phyloP scores from a whole-genome alignment of 2,888 invertebrate genomes.

The Sialis fuliginosa region DNA sequence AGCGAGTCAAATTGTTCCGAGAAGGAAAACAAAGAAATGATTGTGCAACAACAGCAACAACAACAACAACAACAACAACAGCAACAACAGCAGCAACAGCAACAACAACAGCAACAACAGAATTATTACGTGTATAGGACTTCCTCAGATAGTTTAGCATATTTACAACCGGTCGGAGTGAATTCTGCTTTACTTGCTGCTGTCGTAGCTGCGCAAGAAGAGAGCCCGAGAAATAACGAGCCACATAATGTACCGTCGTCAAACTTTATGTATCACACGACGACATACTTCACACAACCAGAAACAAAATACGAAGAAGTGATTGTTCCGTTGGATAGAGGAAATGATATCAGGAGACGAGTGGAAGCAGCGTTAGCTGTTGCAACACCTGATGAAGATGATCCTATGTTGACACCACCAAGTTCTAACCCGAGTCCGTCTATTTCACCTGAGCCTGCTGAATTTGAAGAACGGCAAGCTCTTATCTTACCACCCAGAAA shows the following conservation, averaged over 20 bases:
- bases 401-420: conserved; percentile 36
- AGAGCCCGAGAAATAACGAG: conserved; percentile 6
- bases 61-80: conserved; percentile 5
- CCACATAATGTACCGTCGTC: conserved; percentile 9
- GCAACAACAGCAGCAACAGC: background rate
- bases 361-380: conserved; percentile 44
- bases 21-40: conserved; percentile 30
- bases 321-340: conserved; percentile 21
- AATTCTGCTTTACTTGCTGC: conserved; percentile 25
- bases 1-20: conserved; percentile 19
- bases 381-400: conserved; percentile 32
- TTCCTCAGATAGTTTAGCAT: background rate
- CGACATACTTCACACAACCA: conserved; percentile 18
- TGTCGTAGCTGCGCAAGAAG: conserved; percentile 21
- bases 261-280: conserved; percentile 17
- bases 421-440: conserved; percentile 35
- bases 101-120: background rate
- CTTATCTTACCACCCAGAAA: conserved; percentile 59
- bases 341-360: conserved; percentile 37
- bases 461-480: conserved; percentile 9
- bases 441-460: conserved; percentile 34
- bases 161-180: conserved; percentile 1
- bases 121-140: background rate
- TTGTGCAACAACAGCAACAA: conserved; percentile 13
- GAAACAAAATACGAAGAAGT: conserved; percentile 15